Conservation (phyloP, 2,888 invertebrate genomes). For the Mythimna albipuncta region DNA sequence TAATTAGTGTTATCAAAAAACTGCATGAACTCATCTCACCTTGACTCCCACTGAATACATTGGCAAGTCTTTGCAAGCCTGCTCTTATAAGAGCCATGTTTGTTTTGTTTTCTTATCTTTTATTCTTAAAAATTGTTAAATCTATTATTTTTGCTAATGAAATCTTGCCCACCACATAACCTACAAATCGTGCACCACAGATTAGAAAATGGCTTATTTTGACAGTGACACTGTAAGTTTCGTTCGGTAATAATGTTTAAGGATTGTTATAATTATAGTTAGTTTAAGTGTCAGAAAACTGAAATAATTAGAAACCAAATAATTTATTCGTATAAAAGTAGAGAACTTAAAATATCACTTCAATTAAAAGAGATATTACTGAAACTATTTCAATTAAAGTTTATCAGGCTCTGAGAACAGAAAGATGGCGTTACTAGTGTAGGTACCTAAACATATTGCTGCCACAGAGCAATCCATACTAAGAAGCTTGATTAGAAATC, state of each 20-base stretch:
- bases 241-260: conserved; percentile 27
- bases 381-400: neutral
- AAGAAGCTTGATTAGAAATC: conserved; percentile 2
- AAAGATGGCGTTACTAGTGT: conserved; percentile 33
- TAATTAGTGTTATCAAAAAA: neutral
- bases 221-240: neutral
- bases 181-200: conserved; percentile 43
- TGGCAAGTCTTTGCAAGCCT: conserved; percentile 79
- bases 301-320: neutral
- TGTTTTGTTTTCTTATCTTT: conserved; percentile 1
- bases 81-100: conserved; percentile 80
- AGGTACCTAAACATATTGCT: neutral
- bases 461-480: neutral
- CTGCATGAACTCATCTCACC: conserved; percentile 64
- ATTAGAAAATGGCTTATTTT: neutral
- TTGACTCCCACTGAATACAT: conserved; percentile 74
- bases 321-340: neutral
- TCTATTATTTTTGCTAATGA: conserved; percentile 22
- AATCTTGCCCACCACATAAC: conserved; percentile 61
- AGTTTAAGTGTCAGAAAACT: neutral
- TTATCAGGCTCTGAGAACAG: neutral
- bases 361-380: neutral
- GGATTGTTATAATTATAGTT: neutral
- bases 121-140: neutral
- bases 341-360: rapidly evolving